Conservation (phyloP, 2,888 invertebrate genomes). For the Dolomedes plantarius region DNA sequence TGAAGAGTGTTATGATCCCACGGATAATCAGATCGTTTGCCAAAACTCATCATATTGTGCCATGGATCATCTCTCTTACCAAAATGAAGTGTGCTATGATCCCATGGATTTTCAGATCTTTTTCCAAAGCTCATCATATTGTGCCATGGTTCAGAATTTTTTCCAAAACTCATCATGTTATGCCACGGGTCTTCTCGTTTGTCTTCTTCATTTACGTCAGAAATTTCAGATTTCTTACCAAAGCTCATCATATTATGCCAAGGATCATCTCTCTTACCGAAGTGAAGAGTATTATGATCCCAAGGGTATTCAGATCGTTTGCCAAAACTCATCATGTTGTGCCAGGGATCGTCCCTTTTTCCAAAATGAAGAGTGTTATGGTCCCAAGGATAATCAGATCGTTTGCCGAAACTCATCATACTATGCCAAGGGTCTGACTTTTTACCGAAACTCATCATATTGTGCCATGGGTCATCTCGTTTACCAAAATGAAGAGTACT, state of each 20-base stretch:
- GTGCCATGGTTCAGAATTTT: slow-evolving; percentile 47
- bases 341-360: slow-evolving; percentile 24
- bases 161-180: slow-evolving; percentile 32
- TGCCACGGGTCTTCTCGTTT: neutral
- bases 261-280: slow-evolving; percentile 19
- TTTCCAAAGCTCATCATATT: slow-evolving; percentile 59
- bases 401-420: slow-evolving; percentile 13
- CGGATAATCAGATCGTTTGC: slow-evolving; percentile 25
- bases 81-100: slow-evolving; percentile 10
- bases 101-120: slow-evolving; percentile 11
- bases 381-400: slow-evolving; percentile 4
- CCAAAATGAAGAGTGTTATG: neutral
- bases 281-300: slow-evolving; percentile 1
- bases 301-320: neutral
- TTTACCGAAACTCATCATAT: neutral
- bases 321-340: slow-evolving; percentile 15
- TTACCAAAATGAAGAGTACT: slow-evolving; percentile 21
- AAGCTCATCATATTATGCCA: slow-evolving; percentile 40
- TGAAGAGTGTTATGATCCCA: slow-evolving; percentile 32
- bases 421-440: slow-evolving; percentile 1
- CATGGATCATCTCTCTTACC: slow-evolving; percentile 15
- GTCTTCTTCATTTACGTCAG: slow-evolving; percentile 21
- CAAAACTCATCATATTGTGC: slow-evolving; percentile 46
- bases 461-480: slow-evolving; percentile 1
- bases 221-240: slow-evolving; percentile 24